Conservation (phyloP, 2,113 vertebrate species). For the Gulo gulo region DNA sequence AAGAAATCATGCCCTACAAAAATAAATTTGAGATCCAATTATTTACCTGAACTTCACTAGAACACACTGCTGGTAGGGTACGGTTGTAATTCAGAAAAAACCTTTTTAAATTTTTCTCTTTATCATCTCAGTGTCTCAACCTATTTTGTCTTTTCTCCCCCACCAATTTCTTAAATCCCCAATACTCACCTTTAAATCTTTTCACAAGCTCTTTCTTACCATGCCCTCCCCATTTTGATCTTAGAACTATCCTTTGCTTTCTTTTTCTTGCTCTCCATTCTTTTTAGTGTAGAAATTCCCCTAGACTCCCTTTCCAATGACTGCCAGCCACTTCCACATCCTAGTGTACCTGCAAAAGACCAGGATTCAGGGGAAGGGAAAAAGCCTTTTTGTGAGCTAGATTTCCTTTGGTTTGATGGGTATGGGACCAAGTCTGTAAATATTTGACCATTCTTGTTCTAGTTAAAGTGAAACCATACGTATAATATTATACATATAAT, state of each 20-base stretch:
- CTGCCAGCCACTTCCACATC: background rate
- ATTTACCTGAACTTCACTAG: background rate
- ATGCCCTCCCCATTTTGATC: background rate
- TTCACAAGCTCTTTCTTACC: background rate
- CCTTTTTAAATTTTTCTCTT: background rate
- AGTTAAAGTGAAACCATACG: background rate
- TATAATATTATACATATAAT: background rate
- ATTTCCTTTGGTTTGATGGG: background rate
- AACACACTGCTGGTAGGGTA: background rate
- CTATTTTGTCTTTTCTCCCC: background rate
- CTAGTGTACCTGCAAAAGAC: background rate
- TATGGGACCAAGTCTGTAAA: background rate
- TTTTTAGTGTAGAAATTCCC: background rate
- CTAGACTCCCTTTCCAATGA: background rate
- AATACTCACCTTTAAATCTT: background rate
- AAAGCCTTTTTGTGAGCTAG: background rate
- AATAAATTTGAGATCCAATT: background rate
- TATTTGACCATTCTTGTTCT: background rate
- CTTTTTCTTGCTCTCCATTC: background rate
- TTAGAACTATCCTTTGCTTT: background rate
- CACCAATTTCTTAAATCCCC: background rate
- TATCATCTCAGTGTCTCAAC: background rate
- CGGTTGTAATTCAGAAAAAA: background rate
- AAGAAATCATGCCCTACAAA: background rate
- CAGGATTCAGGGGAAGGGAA: background rate